Evolutionary conservation across 2,797 vertebrate genomes (phyloP).

Genomic region (Strix occidentalis): DNA sequence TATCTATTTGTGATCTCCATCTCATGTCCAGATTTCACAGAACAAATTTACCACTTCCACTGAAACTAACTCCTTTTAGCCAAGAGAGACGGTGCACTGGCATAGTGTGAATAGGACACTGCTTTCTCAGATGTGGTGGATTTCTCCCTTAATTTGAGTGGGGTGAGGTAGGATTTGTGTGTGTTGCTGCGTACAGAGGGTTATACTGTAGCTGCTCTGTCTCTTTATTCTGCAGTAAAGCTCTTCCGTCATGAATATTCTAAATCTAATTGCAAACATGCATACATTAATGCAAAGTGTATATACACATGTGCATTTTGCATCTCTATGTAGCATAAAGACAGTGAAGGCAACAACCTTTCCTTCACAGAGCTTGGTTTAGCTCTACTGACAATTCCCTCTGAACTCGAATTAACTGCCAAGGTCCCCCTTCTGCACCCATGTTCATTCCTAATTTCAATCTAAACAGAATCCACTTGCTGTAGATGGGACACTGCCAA

Average conservation of each 20-base stretch:
- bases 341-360: neutral
- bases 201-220: neutral
- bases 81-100: neutral
- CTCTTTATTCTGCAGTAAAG: neutral
- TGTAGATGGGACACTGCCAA: neutral
- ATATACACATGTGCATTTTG: neutral
- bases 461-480: neutral
- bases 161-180: neutral
- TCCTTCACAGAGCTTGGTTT: neutral
- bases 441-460: neutral
- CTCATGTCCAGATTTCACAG: neutral
- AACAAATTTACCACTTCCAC: neutral
- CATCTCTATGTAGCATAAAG: neutral
- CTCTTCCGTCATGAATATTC: neutral
- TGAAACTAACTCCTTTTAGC: neutral
- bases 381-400: neutral
- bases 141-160: neutral
- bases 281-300: neutral
- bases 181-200: neutral
- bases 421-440: neutral
- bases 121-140: neutral
- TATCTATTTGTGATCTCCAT: neutral
- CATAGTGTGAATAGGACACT: no score
- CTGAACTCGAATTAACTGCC: neutral
- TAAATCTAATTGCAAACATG: no score